A percentile compares a stretch with the other conserved stretches of the same genome.
These are phyloP conservation scores for Trissoscelio sp. DNA, from an alignment of 2,888 invertebrate genomes.

Conservation along the genomic window DNA sequence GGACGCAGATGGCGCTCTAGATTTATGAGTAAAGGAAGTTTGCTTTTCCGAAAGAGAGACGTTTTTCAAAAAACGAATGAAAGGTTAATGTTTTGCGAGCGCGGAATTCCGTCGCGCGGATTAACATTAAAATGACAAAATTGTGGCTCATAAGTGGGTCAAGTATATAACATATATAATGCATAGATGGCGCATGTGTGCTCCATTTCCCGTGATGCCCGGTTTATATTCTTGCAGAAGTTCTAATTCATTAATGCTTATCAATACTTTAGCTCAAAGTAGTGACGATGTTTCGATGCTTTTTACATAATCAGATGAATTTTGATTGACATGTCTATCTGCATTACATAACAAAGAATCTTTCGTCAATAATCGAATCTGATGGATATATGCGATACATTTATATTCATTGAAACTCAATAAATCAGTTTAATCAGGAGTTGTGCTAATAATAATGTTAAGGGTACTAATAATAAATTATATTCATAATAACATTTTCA, in stretches of 20 bases:
- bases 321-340: constrained; percentile 16
- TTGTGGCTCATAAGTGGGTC: constrained; percentile 15
- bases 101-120: background rate
- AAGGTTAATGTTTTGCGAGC: background rate
- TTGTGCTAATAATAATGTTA: too few species aligned
- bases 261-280: background rate
- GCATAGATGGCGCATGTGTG: constrained; percentile 20
- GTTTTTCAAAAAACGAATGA: background rate
- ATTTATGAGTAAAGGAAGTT: background rate
- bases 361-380: constrained; percentile 13
- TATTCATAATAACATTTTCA: too few species aligned
- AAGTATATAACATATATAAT: constrained; percentile 17
- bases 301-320: constrained; percentile 12
- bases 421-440: background rate
- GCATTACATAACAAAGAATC: constrained; percentile 9
- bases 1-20: background rate
- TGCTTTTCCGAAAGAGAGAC: background rate
- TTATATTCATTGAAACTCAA: background rate
- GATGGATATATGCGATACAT: background rate
- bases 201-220: background rate
- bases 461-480: too few species aligned
- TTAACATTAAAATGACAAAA: constrained; percentile 23
- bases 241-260: constrained; percentile 20
- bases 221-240: constrained; percentile 14
- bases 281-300: background rate